Evolutionary conservation across 2,797 vertebrate species (phyloP), one percentile per base, ranked within the genome.

Genomic region (Fringilla coelebs): DNA sequence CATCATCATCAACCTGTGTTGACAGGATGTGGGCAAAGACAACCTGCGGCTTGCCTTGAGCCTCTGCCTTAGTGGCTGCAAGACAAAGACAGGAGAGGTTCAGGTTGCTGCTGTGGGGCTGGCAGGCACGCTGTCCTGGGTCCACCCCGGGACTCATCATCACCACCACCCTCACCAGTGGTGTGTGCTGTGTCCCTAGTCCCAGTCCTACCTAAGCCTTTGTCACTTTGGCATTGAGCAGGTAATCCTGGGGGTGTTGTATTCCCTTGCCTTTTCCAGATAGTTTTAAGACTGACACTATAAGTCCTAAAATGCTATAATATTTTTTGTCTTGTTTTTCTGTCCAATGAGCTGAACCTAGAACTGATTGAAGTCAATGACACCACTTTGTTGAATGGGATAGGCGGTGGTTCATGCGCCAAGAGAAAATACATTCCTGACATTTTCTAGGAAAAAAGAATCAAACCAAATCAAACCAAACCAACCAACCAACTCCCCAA

Each of bases 1-100:
- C 93, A 95, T 94, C 79, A 90, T 65, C 79, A 65, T 74, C 79
- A 90, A 84, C 85, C 43, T 95, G 58, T 90, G 74, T 89, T 96
- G 94, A 95, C 93, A 96, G 74, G 63, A 88, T 85, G 51, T 70
- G 45, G 91, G 71, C 90, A 79, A 29, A 68, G 79, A 45, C 7
- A 73, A 34, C 34, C 28, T 62, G 61, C 14, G 3, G 29, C 80
- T 75, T 81, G 60, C 67, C 73, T 79, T 76, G 93, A 91, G 83
- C 80, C 46, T 75, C 9, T 68, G 85, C 72, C 12, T 43, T 3
- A 2, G 82, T 29, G 57, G 72, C 10, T 75, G 61, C 65, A 29
- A 57, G 72, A 55, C 74, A 25, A 87, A 38, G 82, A 31, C 41
- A 54, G 89, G 66, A 48, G 29, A 13, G 1, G 2, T 43, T 38